Percentiles rank a stretch among this genome's conserved stretches.
phyloP scores from a whole-genome alignment of 2,888 invertebrate species.

The Papilio elwesi region DNA sequence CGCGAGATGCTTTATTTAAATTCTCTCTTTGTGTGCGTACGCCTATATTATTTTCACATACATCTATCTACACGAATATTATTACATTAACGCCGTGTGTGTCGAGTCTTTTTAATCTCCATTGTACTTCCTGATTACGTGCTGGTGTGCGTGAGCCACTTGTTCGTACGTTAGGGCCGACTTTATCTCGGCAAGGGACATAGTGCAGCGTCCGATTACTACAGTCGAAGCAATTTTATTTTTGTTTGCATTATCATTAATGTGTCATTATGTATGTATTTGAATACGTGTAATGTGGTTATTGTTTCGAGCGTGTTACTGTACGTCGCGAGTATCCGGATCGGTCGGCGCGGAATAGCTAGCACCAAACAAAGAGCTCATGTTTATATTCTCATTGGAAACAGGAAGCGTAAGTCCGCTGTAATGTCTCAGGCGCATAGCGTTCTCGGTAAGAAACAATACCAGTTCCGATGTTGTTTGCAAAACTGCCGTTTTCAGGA shows the following conservation, averaged over 20 bases:
- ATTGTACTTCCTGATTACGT: conserved; percentile 82
- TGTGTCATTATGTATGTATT: conserved; percentile 18
- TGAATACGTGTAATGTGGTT: conserved; percentile 15
- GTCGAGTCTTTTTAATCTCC: conserved; percentile 80
- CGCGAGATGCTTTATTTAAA: conserved; percentile 82
- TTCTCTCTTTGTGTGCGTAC: conserved; percentile 77
- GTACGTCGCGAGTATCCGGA: conserved; percentile 40
- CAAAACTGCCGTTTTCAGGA: conserved; percentile 78
- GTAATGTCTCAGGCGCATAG: conserved; percentile 73
- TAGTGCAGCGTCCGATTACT: conserved; percentile 83
- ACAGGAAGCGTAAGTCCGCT: conserved; percentile 79
- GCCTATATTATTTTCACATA: conserved; percentile 77
- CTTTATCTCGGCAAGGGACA: conserved; percentile 82
- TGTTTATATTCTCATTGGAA: conserved; percentile 80
- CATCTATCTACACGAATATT: conserved; percentile 70
- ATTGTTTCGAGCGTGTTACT: conserved; percentile 20
- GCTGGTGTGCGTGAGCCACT: conserved; percentile 80
- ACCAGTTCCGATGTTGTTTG: conserved; percentile 81
- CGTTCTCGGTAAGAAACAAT: conserved; percentile 79
- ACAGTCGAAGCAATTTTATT: conserved; percentile 57
- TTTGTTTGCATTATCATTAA: conserved; percentile 60
- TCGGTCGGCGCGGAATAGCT: conserved; percentile 40
- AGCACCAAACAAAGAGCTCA: conserved; percentile 48
- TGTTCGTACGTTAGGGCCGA: conserved; percentile 83
- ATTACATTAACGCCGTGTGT: conserved; percentile 74